Evolutionary conservation across 2,113 vertebrate genomes (phyloP).

Genomic region (Dasyprocta punctata): DNA sequence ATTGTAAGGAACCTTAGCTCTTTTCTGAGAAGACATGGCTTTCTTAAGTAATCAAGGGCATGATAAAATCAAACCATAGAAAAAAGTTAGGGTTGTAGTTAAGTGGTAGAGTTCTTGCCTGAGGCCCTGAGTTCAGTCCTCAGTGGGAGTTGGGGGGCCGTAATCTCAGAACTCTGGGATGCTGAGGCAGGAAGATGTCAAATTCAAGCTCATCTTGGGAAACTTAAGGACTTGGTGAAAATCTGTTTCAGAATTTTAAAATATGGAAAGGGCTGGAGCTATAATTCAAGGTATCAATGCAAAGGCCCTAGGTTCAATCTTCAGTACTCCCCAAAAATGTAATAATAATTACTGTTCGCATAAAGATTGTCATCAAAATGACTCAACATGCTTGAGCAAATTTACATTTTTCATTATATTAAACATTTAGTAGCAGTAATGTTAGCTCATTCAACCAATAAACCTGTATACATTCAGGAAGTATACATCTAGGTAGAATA

Average conservation of each 20-base stretch:
- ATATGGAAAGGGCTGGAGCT: neutral
- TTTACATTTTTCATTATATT: constrained; percentile 37
- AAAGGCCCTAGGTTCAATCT: neutral
- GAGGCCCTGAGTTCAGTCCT: neutral
- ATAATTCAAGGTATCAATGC: neutral
- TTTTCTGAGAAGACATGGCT: constrained; percentile 43
- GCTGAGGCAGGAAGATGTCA: neutral
- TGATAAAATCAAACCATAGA: constrained; percentile 29
- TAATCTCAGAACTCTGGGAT: neutral
- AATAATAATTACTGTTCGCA: constrained; percentile 36
- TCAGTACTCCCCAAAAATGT: neutral
- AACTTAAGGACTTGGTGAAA: neutral
- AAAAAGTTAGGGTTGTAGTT: neutral
- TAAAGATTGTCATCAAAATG: constrained; percentile 41
- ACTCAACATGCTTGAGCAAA: constrained; percentile 43
- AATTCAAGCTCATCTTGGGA: neutral
- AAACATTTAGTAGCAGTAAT: constrained; percentile 50
- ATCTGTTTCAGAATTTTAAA: neutral
- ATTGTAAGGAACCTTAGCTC: constrained; percentile 17
- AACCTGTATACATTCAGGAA: constrained; percentile 58
- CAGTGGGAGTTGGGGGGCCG: neutral
- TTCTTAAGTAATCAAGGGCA: constrained; percentile 39
- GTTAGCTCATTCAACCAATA: constrained; percentile 21
- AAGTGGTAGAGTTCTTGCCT: neutral
- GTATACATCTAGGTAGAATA: constrained; percentile 25